Base-by-base conservation (phyloP, 2,797 vertebrate species). In the Melanotaenia maccullochi region DNA sequence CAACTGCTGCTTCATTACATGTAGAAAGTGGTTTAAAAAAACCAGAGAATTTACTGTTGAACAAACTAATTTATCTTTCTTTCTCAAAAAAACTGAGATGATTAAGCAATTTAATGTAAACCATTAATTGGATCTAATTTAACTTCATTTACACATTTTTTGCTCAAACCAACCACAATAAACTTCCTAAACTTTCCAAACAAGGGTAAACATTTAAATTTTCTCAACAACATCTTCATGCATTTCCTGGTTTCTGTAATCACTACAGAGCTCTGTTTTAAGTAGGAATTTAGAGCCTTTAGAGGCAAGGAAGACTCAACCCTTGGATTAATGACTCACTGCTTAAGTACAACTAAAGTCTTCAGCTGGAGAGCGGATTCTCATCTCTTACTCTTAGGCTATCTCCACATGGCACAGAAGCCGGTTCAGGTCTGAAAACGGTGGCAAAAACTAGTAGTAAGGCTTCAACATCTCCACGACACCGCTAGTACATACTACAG, bases 271-370 rank as follows among this genome's bases (percentile, higher is more conserved):
- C 64, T 83, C 54, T 25, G 71, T 71, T 87, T 87, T 85, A 60
- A 84, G 82, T 74, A 85, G 82, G 85, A 89, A 88, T 87, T 89
- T 87, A 79, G 84, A 87, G 85, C 60, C 81, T 87, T 88, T 84
- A 71, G 84, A 84, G 90, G 81, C 84, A 72, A 72, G 75, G 83
- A 90, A 92, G 92, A 94, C 85, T 92, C 89, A 89, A 82, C 78
- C 70, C 61, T 83, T 81, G 83, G 84, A 88, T 90, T 92, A 92
- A 92, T 87, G 85, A 79, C 81, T 80, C 85, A 88, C 82, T 87
- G 75, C 85, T 81, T 77, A 88, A 92, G 87, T 81, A 88, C 84
- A 76, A 78, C 84, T 80, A 78, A 89, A 89, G 87, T 90, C 79
- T 79, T 82, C 82, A 70, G 84, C 75, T 76, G 76, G 82, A 88